These are phyloP conservation scores for Agriopis marginaria DNA, from an alignment of 2,888 invertebrate species.

Conservation along the genomic window DNA sequence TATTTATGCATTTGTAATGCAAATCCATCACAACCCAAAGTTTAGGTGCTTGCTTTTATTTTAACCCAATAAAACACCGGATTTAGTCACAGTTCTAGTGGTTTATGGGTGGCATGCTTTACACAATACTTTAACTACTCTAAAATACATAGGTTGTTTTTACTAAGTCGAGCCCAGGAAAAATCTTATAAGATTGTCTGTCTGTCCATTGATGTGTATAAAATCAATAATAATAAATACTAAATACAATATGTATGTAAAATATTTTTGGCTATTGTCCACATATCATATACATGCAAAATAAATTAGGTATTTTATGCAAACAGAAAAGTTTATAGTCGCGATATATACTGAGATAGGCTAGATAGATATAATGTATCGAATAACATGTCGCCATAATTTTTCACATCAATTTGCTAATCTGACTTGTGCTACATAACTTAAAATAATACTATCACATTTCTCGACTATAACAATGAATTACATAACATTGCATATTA, in stretches of 20 bases:
- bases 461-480: slow-evolving; percentile 50
- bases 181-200: background rate
- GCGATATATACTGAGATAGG: background rate
- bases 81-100: background rate
- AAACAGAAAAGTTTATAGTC: too few relatives aligned
- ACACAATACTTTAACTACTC: background rate
- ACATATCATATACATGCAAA: background rate
- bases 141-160: background rate
- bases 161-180: background rate
- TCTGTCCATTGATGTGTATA: background rate
- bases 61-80: too few relatives aligned
- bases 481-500: slow-evolving; percentile 37
- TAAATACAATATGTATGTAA: too few relatives aligned
- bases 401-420: slow-evolving; percentile 8
- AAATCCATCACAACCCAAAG: too few relatives aligned
- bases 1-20: background rate
- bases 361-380: background rate
- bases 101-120: background rate
- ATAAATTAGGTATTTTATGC: background rate
- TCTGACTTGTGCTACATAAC: slow-evolving; percentile 19
- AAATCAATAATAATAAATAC: background rate
- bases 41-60: too few relatives aligned
- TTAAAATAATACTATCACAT: slow-evolving; percentile 51
- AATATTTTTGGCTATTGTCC: too few relatives aligned
- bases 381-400: background rate